Base-by-base conservation (phyloP, 1,140 invertebrate species). In the Drosophila chauvacae region DNA sequence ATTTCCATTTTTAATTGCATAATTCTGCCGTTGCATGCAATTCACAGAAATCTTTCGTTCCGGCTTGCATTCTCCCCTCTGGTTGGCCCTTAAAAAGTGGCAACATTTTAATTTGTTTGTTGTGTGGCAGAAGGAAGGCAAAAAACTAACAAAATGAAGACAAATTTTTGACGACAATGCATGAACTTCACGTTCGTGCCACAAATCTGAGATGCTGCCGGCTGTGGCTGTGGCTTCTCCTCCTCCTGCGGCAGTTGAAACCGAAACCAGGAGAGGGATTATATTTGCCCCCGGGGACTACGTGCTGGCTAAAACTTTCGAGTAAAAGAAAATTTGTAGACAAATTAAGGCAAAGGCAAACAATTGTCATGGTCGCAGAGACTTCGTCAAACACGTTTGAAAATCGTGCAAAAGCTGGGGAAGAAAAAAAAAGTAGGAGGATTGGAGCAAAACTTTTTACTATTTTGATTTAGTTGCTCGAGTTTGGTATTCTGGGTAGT, bases 1-100 rank as follows among this genome's bases (percentile, higher is more conserved):
- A 81, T 86, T 86, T 80, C 84, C 83, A 88, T 88, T 88, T 88
- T 88, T 88, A 88, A 88, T 88, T 88, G 84, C 85, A 88, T 88
- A 88, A 88, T 88, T 88, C 81, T 83, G 72, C 64, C 58, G 63
- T 68, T 65, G 84, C 85, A 88, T 90, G 84, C 85, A 48, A 87
- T 73, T 88, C 81, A 48, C 68, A 59, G 80, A 83, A 83, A 74
- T 78, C 66, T 51, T 56, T 60, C 62, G 16, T 57, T 80, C 61
- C 51, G 45, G 23, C 35, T 66, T 14, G 44, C 16, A n/a, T 56
- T 44, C 33, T 23, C 20, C 28, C 23, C 41, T n/a, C 14, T 28
- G 7, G 4, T 50, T 71, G 45, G 39, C 42, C 35, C 62, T 71
- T 51, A 41, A 74, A 74, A 85, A 78, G 80, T 88, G 84, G 80